Evolutionary conservation across 2,113 vertebrate species (phyloP).

Genomic region (Nothoprocta pentlandii): DNA sequence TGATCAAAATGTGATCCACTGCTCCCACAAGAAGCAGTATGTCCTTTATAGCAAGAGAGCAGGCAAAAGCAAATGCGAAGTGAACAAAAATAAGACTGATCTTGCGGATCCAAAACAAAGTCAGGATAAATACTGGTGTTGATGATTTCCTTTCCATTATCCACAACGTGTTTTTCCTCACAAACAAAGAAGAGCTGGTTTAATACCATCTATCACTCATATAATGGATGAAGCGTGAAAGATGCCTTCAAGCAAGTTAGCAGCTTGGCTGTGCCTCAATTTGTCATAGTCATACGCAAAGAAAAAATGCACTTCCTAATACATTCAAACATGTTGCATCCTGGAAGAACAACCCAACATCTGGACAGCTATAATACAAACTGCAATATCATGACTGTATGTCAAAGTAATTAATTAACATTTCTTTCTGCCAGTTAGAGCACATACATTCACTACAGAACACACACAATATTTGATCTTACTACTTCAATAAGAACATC

Average conservation of each 20-base stretch:
- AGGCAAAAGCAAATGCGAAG: constrained; percentile 43
- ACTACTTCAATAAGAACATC: background rate
- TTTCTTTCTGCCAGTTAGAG: constrained; percentile 4
- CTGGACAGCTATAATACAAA: background rate
- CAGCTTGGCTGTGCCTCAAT: constrained; percentile 60
- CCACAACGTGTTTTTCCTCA: constrained; percentile 26
- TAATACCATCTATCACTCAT: constrained; percentile 61
- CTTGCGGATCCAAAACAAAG: constrained; percentile 33
- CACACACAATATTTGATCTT: background rate
- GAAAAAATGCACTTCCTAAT: constrained; percentile 43
- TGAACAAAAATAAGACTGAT: constrained; percentile 51
- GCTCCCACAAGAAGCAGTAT: background rate
- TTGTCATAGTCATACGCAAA: constrained; percentile 61
- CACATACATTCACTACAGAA: background rate
- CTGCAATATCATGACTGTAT: background rate
- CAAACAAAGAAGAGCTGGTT: constrained; percentile 1
- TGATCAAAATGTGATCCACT: background rate
- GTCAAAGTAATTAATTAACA: constrained; percentile 51
- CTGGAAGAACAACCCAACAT: constrained; percentile 50
- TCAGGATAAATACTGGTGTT: constrained; percentile 43
- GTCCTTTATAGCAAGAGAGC: constrained; percentile 26
- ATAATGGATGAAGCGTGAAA: constrained; percentile 63
- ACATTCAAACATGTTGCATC: constrained; percentile 40
- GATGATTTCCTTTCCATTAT: constrained; percentile 58
- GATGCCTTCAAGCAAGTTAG: constrained; percentile 64